Percentiles rank a stretch among this genome's conserved stretches.
Conservation (phyloP, 2,113 vertebrate species). For the Peromyscus leucopus region DNA sequence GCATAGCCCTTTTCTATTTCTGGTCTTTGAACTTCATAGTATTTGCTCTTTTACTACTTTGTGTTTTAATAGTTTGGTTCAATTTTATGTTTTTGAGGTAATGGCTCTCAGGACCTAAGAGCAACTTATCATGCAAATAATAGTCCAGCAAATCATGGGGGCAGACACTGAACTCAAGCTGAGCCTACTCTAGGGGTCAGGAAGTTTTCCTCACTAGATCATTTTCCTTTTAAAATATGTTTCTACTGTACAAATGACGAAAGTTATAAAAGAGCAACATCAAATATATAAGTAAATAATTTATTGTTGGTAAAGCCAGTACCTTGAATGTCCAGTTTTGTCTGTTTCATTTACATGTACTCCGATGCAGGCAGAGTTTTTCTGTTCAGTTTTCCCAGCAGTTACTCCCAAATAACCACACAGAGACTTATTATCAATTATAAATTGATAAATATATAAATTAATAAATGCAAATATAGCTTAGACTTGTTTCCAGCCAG, state of each 20-base stretch:
- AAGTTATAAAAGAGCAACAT: slow-evolving; percentile 2
- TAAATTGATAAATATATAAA: too few relatives aligned
- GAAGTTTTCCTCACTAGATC: neutral
- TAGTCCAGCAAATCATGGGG: neutral
- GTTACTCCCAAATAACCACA: neutral
- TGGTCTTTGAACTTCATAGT: neutral
- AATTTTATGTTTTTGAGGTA: neutral
- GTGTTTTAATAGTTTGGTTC: neutral
- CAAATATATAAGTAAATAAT: neutral
- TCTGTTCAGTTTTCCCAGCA: too few relatives aligned
- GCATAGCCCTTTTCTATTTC: neutral
- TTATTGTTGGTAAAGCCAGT: neutral
- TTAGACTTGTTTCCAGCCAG: neutral
- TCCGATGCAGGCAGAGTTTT: too few relatives aligned
- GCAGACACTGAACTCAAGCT: neutral
- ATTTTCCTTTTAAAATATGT: neutral
- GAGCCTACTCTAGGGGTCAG: neutral
- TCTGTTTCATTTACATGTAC: neutral
- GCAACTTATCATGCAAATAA: neutral
- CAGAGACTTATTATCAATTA: neutral
- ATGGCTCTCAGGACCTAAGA: neutral
- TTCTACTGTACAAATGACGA: neutral
- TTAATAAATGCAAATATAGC: neutral
- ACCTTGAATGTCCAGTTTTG: neutral
- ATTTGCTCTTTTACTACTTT: neutral